A percentile compares a stretch with the other conserved stretches of the same genome.
phyloP scores from a whole-genome alignment of 1,140 invertebrate species.

The Brachionus sp. region DNA sequence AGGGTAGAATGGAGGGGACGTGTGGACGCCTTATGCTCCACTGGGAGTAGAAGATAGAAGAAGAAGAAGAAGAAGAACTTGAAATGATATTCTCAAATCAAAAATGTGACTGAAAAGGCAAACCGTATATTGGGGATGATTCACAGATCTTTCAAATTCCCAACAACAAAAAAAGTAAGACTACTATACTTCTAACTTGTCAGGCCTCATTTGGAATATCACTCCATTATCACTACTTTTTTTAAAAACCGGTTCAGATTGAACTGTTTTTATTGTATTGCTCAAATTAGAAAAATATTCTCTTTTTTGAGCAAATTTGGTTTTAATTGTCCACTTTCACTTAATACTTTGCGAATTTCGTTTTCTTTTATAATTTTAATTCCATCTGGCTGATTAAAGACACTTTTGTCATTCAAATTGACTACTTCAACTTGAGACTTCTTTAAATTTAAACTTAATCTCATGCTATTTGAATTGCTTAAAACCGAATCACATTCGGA shows the following conservation, averaged over 20 bases:
- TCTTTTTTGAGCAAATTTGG: neutral
- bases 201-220: no score
- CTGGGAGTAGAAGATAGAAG: no score
- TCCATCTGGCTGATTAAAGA: neutral
- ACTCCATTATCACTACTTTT: neutral
- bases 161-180: no score
- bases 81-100: no score
- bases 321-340: neutral
- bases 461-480: neutral
- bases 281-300: neutral
- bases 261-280: neutral
- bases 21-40: no score
- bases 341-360: neutral
- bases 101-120: no score
- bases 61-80: no score
- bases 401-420: conserved; percentile 21
- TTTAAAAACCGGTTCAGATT: neutral
- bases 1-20: no score
- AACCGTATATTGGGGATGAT: no score
- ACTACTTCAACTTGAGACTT: conserved; percentile 17
- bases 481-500: conserved; percentile 19
- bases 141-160: no score
- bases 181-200: no score
- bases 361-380: conserved; percentile 28
- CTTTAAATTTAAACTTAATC: neutral